A percentile compares a stretch with the other conserved stretches of the same genome.
phyloP scores from a whole-genome alignment of 2,888 invertebrate genomes.

The Drosophila yooni region DNA sequence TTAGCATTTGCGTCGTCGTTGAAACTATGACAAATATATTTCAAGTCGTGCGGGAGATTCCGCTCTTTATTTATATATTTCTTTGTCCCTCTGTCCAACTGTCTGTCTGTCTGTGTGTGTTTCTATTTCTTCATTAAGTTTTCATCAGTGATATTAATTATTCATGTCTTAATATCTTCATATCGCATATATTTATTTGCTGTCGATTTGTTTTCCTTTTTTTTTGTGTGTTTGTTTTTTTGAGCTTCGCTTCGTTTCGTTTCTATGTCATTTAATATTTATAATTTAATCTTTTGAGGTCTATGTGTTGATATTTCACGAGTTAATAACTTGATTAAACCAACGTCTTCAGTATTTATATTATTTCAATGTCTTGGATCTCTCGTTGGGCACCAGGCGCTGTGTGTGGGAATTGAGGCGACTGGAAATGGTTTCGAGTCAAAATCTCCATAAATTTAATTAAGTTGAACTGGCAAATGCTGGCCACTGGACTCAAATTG shows the following conservation, averaged over 20 bases:
- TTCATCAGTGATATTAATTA: slow-evolving; percentile 82
- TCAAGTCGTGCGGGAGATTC: slow-evolving; percentile 67
- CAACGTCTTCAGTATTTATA: slow-evolving; percentile 54
- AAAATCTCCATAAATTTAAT: slow-evolving; percentile 71
- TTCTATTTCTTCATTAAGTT: slow-evolving; percentile 81
- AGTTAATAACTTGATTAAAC: slow-evolving; percentile 80
- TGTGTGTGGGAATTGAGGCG: slow-evolving; percentile 71
- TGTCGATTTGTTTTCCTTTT: slow-evolving; percentile 44
- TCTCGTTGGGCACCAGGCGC: slow-evolving; percentile 23
- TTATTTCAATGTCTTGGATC: slow-evolving; percentile 25
- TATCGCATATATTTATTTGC: slow-evolving; percentile 70
- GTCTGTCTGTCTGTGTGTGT: slow-evolving; percentile 40
- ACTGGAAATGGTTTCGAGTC: slow-evolving; percentile 21
- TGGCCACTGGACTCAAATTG: slow-evolving; percentile 19
- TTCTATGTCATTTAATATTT: slow-evolving; percentile 77
- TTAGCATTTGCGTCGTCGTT: slow-evolving; percentile 61
- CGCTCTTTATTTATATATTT: slow-evolving; percentile 56
- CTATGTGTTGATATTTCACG: slow-evolving; percentile 79
- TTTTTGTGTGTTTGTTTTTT: slow-evolving; percentile 11
- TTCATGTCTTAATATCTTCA: slow-evolving; percentile 81
- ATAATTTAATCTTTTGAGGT: slow-evolving; percentile 70
- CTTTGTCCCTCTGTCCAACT: slow-evolving; percentile 4
- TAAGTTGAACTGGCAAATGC: slow-evolving; percentile 51
- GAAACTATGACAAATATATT: slow-evolving; percentile 82
- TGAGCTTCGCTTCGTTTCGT: slow-evolving; percentile 42